These are phyloP conservation scores for Plebejus melissa DNA, from an alignment of 2,888 invertebrate species.

Conservation along the genomic window DNA sequence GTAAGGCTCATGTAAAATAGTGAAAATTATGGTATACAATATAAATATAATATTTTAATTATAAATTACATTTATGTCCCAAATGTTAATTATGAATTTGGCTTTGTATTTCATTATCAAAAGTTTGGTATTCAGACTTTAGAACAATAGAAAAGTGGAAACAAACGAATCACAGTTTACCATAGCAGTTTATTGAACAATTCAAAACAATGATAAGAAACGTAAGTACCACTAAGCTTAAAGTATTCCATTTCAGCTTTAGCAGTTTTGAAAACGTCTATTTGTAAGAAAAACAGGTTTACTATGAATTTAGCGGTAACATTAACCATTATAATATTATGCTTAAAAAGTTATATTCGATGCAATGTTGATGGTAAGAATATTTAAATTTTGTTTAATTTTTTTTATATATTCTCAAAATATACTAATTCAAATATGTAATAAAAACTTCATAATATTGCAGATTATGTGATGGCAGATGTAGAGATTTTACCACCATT, in stretches of 20 bases:
- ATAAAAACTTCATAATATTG: background rate
- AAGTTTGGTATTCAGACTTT: background rate
- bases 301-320: slow-evolving; percentile 36
- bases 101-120: background rate
- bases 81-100: background rate
- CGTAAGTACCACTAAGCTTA: background rate
- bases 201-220: slow-evolving; percentile 6
- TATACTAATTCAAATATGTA: background rate
- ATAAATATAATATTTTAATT: too few relatives aligned
- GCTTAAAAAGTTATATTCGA: slow-evolving; percentile 41
- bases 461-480: slow-evolving; percentile 56
- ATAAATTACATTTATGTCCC: too few relatives aligned
- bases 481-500: slow-evolving; percentile 58
- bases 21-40: too few relatives aligned
- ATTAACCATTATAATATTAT: slow-evolving; percentile 36
- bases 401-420: background rate
- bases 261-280: background rate
- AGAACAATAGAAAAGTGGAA: background rate
- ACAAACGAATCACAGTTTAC: background rate
- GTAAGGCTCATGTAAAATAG: too few relatives aligned
- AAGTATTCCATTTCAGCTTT: background rate
- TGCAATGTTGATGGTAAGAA: slow-evolving; percentile 59
- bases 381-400: background rate
- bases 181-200: slow-evolving; percentile 6
- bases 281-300: background rate